These are phyloP conservation scores for Lasius fuliginosus DNA, from an alignment of 2,888 invertebrate species.

Conservation along the genomic window DNA sequence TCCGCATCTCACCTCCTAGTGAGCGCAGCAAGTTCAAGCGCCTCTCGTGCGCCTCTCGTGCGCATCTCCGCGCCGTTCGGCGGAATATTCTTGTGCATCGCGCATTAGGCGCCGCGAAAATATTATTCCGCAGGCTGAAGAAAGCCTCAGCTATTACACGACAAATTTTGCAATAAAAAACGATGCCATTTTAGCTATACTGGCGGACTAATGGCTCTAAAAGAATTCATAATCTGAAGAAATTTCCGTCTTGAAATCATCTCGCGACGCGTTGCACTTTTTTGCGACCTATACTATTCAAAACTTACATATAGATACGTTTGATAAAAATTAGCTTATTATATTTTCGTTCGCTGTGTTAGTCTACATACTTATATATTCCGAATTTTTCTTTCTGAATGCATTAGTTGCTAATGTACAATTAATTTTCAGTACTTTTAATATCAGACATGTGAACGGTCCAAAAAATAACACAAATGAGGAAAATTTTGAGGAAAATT, in stretches of 20 bases:
- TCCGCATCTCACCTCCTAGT: slow-evolving; percentile 4
- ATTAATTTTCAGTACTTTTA: neutral
- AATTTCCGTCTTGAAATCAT: slow-evolving; percentile 14
- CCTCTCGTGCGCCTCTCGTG: neutral
- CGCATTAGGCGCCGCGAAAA: neutral
- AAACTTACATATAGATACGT: neutral
- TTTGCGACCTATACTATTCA: neutral
- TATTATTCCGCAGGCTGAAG: slow-evolving; percentile 3
- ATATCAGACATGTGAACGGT: neutral
- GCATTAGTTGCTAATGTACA: neutral
- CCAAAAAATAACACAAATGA: neutral
- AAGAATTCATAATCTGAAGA: slow-evolving; percentile 7
- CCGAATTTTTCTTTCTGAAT: neutral
- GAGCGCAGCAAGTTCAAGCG: slow-evolving; percentile 18
- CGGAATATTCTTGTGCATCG: neutral
- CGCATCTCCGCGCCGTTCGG: neutral
- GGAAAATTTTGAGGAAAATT: neutral
- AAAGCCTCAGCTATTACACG: neutral
- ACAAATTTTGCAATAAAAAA: neutral
- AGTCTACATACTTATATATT: neutral
- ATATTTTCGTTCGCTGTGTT: neutral
- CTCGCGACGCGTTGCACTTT: neutral
- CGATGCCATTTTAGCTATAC: neutral
- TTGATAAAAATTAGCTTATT: neutral
- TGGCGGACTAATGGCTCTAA: neutral